Evolutionary conservation across 2,888 invertebrate species (phyloP).

Genomic region (Ochropleura plecta): DNA sequence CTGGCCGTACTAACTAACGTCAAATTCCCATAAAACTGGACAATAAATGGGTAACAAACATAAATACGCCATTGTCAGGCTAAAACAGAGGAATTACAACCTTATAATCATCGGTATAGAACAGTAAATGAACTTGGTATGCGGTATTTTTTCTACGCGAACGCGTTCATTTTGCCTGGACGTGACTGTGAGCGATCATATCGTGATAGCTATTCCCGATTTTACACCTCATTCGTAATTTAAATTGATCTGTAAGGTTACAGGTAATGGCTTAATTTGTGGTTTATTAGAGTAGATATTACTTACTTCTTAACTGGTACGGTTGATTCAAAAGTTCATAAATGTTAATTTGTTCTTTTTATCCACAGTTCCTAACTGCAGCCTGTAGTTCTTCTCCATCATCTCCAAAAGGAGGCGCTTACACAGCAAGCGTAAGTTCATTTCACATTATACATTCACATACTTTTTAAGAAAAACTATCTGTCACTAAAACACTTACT

Average conservation of each 20-base stretch:
- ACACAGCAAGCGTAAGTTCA: conserved; percentile 19
- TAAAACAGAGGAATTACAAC: conserved; percentile 39
- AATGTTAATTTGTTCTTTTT: not conserved
- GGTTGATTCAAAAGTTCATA: not conserved
- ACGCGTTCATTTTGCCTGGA: conserved; percentile 41
- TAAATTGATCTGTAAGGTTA: conserved; percentile 24
- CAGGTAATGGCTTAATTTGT: conserved; percentile 16
- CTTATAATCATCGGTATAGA: conserved; percentile 24
- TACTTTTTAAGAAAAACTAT: not conserved
- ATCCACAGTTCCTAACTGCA: conserved; percentile 16
- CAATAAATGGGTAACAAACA: conserved; percentile 65
- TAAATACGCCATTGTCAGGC: conserved; percentile 46
- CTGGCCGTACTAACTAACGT: conserved; percentile 69
- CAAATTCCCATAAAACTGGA: conserved; percentile 70
- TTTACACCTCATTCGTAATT: conserved; percentile 41
- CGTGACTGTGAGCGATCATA: conserved; percentile 39
- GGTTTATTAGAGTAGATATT: not conserved
- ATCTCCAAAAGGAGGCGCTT: not conserved
- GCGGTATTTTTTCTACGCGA: conserved; percentile 30
- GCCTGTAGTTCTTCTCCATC: not conserved
- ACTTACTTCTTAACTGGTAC: not conserved
- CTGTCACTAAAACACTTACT: not conserved
- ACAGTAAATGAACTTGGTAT: conserved; percentile 12
- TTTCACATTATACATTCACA: not conserved
- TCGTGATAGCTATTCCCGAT: conserved; percentile 41